Percentiles rank a stretch among this genome's conserved stretches.
Evolutionary conservation across 2,797 vertebrate species (phyloP).

Genomic region (Coccyzus lansbergi): DNA sequence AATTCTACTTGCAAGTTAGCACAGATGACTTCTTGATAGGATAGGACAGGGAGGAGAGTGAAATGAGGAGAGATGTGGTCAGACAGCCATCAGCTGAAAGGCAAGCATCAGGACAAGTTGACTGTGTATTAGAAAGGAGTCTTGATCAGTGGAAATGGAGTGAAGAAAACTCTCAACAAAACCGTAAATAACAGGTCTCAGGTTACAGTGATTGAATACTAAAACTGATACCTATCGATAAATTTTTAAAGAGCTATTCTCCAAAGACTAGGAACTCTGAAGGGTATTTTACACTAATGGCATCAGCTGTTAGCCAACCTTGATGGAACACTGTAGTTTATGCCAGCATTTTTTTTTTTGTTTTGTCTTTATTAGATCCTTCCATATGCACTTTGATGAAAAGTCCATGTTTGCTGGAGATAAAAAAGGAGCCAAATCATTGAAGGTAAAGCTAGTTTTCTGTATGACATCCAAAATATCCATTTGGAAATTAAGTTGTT

Average conservation of each 20-base stretch:
- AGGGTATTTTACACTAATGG: background rate
- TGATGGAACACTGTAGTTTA: background rate
- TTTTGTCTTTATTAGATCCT: constrained; percentile 79
- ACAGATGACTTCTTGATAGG: background rate
- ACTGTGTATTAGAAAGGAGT: background rate
- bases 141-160: background rate
- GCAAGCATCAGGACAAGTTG: background rate
- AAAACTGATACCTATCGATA: background rate
- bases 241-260: background rate
- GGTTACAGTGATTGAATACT: background rate
- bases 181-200: background rate
- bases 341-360: background rate
- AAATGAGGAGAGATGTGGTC: background rate
- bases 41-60: background rate
- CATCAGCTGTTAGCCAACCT: background rate
- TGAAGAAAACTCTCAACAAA: background rate
- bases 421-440: constrained; percentile 88
- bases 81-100: background rate
- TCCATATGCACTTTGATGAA: constrained; percentile 97
- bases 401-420: constrained; percentile 96
- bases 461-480: background rate
- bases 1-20: background rate
- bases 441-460: constrained; percentile 84
- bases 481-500: background rate
- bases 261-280: background rate